Base-by-base conservation (phyloP, 2,888 invertebrate species). In the Matsumyia berberina region DNA sequence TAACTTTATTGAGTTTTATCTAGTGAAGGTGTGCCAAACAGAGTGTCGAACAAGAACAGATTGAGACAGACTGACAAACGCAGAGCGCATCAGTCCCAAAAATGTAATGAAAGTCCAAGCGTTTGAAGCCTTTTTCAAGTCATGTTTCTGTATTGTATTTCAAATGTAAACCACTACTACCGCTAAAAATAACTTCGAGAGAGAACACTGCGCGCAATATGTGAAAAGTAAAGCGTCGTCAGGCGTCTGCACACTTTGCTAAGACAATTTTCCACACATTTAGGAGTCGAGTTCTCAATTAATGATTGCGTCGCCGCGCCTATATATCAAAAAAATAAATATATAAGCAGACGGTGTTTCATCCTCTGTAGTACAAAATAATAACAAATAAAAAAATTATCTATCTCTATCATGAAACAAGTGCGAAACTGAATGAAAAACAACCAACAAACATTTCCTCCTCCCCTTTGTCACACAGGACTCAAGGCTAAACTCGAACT, bases 401-500 rank as follows among this genome's bases (percentile, higher is more conserved):
- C 70, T 78, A 73, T 73, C 51, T 82, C 29, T 81, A 33, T 81
- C 37, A 78, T 74, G 66, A 85, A 66, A 51, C 60, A 67, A 79
- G 62, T 79, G 74, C 69, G 70, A 80, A 74, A 74, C 53, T 76
- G 85, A 85, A 85, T 85, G 85, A 87, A 87, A 87, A 86, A 79
- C 73, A 86, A 87, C 78, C 77, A 81, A 79, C 74, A 86, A 85
- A 82, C 49, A 82, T 87, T 87, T 88, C 86, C 87, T 86, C 87
- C 86, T 81, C 87, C 87, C 85, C 86, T 87, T 87, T 85, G 86
- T 81, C 70, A 88, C 86, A 87, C 87, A 88, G 86, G 88, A 88
- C 77, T 88, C 88, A 86, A 88, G 88, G 86, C 70, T 87, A 64
- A 87, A 82, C 73, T 87, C 87, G 73, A 90, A 89, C 88, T 90